Conservation (phyloP, 2,888 invertebrate genomes). For the Drosophila neutralis region DNA sequence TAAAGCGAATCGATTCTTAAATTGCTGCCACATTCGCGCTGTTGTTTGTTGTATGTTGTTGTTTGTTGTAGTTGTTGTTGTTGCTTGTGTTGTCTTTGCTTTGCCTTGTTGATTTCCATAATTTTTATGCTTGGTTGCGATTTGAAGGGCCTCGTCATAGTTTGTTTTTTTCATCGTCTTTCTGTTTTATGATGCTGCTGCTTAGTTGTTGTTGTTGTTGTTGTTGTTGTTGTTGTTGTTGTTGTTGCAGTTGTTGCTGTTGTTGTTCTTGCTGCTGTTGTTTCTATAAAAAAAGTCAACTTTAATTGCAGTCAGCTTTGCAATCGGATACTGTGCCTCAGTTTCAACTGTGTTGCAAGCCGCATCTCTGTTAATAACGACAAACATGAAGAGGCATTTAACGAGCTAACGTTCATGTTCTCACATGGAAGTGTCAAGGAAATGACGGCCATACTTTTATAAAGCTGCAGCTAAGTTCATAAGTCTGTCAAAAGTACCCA, state of each 20-base stretch:
- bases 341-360: slow-evolving; percentile 63
- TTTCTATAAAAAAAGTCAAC: slow-evolving; percentile 55
- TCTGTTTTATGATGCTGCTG: slow-evolving; percentile 35
- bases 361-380: slow-evolving; percentile 15
- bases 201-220: not conserved
- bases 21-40: slow-evolving; percentile 39
- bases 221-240: not conserved
- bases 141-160: slow-evolving; percentile 70
- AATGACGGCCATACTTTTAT: slow-evolving; percentile 12
- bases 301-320: slow-evolving; percentile 69
- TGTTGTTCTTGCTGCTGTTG: slow-evolving; percentile 10
- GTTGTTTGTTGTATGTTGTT: slow-evolving; percentile 29
- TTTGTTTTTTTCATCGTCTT: slow-evolving; percentile 31
- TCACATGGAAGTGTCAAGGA: slow-evolving; percentile 44
- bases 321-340: slow-evolving; percentile 57
- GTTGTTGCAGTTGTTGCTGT: slow-evolving; percentile 14
- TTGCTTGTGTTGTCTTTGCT: slow-evolving; percentile 14
- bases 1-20: slow-evolving; percentile 48
- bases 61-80: slow-evolving; percentile 27
- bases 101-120: slow-evolving; percentile 56
- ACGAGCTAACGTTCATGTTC: slow-evolving; percentile 10
- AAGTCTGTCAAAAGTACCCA: not conserved
- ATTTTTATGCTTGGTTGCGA: slow-evolving; percentile 68
- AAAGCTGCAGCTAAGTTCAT: slow-evolving; percentile 21
- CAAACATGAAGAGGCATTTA: slow-evolving; percentile 15